These are phyloP conservation scores for Tetropium fuscum DNA, from an alignment of 2,888 invertebrate genomes.

Conservation along the genomic window DNA sequence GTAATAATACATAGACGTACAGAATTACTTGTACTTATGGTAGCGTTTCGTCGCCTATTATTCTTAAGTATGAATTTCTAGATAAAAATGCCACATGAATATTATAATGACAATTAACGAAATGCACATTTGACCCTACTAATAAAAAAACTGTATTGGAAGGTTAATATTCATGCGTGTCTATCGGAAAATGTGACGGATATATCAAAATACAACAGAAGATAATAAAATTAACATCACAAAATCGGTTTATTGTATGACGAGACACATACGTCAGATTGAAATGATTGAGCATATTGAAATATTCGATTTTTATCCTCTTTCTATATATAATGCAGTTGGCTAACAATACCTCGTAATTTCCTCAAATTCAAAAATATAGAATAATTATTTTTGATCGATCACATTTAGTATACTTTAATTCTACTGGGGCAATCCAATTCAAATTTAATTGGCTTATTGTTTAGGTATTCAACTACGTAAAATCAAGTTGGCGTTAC, in stretches of 20 bases:
- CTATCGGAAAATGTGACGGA: not conserved
- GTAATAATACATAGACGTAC: too few relatives aligned
- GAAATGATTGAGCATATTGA: conserved; percentile 38
- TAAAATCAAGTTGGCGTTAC: too few relatives aligned
- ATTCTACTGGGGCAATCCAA: conserved; percentile 17
- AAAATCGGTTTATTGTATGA: conserved; percentile 13
- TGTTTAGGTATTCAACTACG: too few relatives aligned
- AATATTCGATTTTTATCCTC: conserved; percentile 35
- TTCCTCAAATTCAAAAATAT: conserved; percentile 42
- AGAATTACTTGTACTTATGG: too few relatives aligned
- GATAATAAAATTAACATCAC: conserved; percentile 20
- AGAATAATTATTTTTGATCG: conserved; percentile 32
- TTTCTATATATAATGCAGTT: conserved; percentile 30
- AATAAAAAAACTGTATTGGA: not conserved
- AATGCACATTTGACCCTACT: too few relatives aligned
- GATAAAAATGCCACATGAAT: too few relatives aligned
- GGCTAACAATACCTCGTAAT: conserved; percentile 42
- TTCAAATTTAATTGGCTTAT: conserved; percentile 27
- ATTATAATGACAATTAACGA: too few relatives aligned
- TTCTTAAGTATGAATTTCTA: too few relatives aligned
- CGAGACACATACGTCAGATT: conserved; percentile 28
- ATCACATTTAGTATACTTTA: conserved; percentile 26
- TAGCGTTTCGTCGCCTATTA: too few relatives aligned
- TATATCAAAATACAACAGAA: conserved; percentile 17
- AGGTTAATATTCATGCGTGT: not conserved